Conservation (phyloP, 2,113 vertebrate genomes). For the Falco punctatus region DNA sequence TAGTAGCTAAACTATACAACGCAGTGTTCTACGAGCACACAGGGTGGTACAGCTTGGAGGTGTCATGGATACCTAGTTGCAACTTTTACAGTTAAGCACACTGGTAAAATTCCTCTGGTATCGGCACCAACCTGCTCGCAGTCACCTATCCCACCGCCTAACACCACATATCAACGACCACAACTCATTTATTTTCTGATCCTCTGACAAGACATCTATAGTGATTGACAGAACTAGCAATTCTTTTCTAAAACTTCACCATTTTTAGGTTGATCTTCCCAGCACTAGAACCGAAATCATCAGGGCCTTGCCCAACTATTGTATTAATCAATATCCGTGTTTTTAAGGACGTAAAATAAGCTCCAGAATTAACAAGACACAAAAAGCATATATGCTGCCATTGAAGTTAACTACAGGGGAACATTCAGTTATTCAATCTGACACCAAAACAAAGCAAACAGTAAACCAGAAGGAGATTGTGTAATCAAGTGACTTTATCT, state of each 20-base stretch:
- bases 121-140: neutral
- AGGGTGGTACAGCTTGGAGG: no score
- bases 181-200: neutral
- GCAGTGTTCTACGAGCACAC: no score
- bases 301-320: neutral
- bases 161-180: fast-evolving
- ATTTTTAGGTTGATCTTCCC: neutral
- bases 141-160: neutral
- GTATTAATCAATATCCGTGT: neutral
- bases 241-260: neutral
- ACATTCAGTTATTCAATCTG: conserved; percentile 43
- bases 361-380: conserved; percentile 1
- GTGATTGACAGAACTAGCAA: neutral
- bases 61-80: no score
- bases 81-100: no score
- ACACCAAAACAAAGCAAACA: conserved; percentile 55
- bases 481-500: conserved; percentile 63
- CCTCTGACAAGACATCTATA: neutral
- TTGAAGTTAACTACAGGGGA: conserved; percentile 38
- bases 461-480: conserved; percentile 24
- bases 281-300: neutral
- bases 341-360: conserved; percentile 44
- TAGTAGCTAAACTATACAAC: no score
- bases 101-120: no score
- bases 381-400: neutral